Evolutionary conservation across 2,797 vertebrate species (phyloP), one percentile per base, ranked within the genome.

Genomic region (Myripristis murdjan): DNA sequence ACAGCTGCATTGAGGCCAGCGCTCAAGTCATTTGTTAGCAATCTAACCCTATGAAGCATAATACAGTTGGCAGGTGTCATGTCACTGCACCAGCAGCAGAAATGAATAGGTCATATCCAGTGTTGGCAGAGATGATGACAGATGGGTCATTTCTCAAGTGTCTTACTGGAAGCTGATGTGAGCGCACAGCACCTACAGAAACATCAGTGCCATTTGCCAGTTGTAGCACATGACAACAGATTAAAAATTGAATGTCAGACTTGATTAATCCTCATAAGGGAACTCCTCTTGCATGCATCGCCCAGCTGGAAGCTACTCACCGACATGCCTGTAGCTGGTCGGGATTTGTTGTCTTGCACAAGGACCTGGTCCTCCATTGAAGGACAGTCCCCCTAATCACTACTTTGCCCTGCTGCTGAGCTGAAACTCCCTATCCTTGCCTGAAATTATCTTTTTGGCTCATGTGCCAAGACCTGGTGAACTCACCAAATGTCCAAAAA

Each of bases 101-200:
- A 16, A 26, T 53, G 15, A 49, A 46, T 0, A 31, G 43, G 54
- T 69, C 46, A 73, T 49, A 63, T 8, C 41, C 26, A 66, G 37
- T 15, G 6, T 44, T 23, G 53, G 52, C n/a, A n/a, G 26, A 67
- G 46, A 44, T 41, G 3, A 10, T 57, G 24, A 63, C n/a, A 35
- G 7, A 7, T 43, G 6, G 4, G 68, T 43, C 2, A n/a, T 55
- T 44, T 74, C 62, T 23, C 4, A 22, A 46, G 43, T 43, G 46
- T 16, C 3, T 46, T n/a, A 49, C 44, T 55, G 20, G 10, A 63
- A 52, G 43, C 52, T 70, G 20, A 44, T 33, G 23, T 24, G 1
- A 16, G 18, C 16, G 14, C 1, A 43, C 18, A 3, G 0, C 8
- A 1, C 39, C 37, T 1, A 33, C 43, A n/a, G 20, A 12, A 35